A percentile compares a stretch with the other conserved stretches of the same genome.
These are phyloP conservation scores for Parapristionchus giblindavisi DNA, from an alignment of 2,888 invertebrate species.

Conservation along the genomic window DNA sequence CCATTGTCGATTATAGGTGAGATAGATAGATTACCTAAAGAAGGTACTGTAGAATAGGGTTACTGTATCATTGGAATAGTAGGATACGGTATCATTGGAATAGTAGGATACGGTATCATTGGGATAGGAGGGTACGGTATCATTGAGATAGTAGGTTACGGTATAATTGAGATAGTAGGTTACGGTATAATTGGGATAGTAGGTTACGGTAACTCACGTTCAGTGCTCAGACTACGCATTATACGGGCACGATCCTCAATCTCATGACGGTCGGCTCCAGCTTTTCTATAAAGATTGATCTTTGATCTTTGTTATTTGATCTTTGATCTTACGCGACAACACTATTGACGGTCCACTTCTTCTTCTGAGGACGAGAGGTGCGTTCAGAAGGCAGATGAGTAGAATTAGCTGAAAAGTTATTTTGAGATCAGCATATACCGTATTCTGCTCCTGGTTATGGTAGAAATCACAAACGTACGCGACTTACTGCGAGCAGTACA, in stretches of 20 bases:
- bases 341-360: conserved; percentile 33
- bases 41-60: not conserved
- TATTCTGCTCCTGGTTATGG: not conserved
- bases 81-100: not conserved
- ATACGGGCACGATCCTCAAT: conserved; percentile 2
- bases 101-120: not conserved
- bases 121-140: not conserved
- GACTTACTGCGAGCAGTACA: conserved; percentile 4
- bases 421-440: not conserved
- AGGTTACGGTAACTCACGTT: conserved; percentile 1
- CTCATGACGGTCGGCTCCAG: not conserved
- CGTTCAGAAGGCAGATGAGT: not conserved
- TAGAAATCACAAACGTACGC: not conserved
- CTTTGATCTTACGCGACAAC: conserved; percentile 3
- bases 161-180: not conserved
- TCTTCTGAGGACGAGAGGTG: not conserved
- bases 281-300: not conserved
- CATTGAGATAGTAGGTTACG: not conserved
- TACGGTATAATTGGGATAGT: not conserved
- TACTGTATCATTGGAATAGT: not conserved
- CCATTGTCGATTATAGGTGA: not conserved
- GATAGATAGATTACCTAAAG: conserved; percentile 19
- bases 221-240: conserved; percentile 13
- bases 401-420: not conserved
- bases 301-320: conserved; percentile 12